These are phyloP conservation scores for Sylvia borin DNA, from an alignment of 2,797 vertebrate genomes.

Conservation along the genomic window DNA sequence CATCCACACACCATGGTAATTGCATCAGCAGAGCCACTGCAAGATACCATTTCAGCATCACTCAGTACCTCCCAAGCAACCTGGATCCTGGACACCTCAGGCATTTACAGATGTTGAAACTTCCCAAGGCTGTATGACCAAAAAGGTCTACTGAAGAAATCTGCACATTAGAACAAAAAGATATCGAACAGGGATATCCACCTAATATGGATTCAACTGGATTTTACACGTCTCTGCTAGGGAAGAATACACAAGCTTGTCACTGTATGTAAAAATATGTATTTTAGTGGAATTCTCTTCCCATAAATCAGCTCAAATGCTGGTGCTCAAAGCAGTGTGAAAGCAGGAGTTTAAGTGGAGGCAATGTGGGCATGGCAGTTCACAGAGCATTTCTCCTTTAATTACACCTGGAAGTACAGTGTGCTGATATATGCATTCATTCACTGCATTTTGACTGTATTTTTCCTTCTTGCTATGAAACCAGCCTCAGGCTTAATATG, in stretches of 20 bases:
- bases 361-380: background rate
- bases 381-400: constrained; percentile 43
- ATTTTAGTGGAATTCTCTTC: background rate
- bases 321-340: background rate
- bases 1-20: background rate
- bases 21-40: background rate
- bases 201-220: background rate
- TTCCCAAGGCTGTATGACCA: background rate
- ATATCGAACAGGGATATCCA: background rate
- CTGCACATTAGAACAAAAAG: background rate
- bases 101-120: background rate
- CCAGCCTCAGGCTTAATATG: background rate
- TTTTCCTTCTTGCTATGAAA: background rate
- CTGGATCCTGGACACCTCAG: background rate
- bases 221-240: background rate
- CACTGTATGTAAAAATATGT: background rate
- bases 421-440: background rate
- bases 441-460: background rate
- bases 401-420: background rate
- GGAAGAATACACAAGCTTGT: background rate
- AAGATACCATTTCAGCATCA: background rate
- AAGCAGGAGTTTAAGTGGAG: background rate
- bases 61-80: background rate
- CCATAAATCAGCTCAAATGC: constrained; percentile 5
- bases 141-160: constrained; percentile 2